phyloP scores from a whole-genome alignment of 2,888 invertebrate species.

The Latheticus oryzae region DNA sequence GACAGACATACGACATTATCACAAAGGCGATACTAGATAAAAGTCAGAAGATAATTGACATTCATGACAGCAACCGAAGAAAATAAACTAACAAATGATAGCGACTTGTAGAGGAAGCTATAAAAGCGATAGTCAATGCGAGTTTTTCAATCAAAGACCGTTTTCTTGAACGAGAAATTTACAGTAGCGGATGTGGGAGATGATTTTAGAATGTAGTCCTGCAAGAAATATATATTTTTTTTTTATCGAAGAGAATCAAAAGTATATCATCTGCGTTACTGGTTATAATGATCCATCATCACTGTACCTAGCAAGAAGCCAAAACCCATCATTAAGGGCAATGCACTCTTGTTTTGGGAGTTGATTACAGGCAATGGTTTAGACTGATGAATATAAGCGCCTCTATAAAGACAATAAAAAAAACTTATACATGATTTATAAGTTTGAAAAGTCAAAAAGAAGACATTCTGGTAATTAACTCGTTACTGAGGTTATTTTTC shows the following conservation, averaged over 20 bases:
- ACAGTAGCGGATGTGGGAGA: conserved; percentile 8
- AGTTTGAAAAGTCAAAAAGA: not conserved
- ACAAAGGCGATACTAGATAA: conserved; percentile 21
- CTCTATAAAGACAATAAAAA: not conserved
- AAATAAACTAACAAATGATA: conserved; percentile 50
- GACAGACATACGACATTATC: conserved; percentile 23
- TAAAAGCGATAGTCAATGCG: conserved; percentile 42
- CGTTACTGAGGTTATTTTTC: conserved; percentile 13
- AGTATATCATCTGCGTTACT: not conserved
- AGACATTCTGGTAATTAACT: conserved; percentile 16
- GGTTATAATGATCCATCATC: conserved; percentile 21
- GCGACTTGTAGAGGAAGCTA: conserved; percentile 49
- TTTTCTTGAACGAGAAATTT: conserved; percentile 24
- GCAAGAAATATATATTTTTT: conserved; percentile 3
- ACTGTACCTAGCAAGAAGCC: conserved; percentile 9
- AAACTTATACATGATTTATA: conserved; percentile 2
- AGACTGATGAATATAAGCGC: not conserved
- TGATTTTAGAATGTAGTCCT: not conserved
- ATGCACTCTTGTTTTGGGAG: conserved; percentile 11
- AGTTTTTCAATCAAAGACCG: conserved; percentile 16
- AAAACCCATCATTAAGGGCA: conserved; percentile 16
- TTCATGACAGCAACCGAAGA: conserved; percentile 35
- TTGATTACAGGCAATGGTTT: conserved; percentile 5
- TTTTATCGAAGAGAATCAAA: not conserved
- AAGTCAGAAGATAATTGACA: conserved; percentile 31